Conservation (phyloP, 1,140 invertebrate species). For the Zaprionus camerounensis region DNA sequence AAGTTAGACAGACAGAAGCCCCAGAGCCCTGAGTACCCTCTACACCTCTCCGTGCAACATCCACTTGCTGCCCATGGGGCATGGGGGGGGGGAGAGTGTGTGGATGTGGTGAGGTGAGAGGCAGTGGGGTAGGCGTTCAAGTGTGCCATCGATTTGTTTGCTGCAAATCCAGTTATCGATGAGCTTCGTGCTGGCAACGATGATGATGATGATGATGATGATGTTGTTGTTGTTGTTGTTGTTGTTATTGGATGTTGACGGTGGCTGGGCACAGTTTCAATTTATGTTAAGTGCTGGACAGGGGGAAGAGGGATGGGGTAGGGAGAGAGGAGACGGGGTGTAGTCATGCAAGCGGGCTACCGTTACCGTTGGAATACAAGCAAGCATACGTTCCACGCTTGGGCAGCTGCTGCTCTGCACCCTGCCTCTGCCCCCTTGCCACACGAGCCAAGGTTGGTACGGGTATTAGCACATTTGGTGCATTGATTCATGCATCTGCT, state of each 20-base stretch:
- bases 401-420: neutral
- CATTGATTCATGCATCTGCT: constrained; percentile 63
- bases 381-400: constrained; percentile 43
- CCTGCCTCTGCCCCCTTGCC: neutral
- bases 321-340: neutral
- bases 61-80: too few species aligned
- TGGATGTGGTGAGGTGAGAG: too few species aligned
- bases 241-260: constrained; percentile 26
- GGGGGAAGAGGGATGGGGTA: neutral
- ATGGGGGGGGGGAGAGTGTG: too few species aligned
- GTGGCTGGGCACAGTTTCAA: constrained; percentile 66
- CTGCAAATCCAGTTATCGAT: constrained; percentile 79
- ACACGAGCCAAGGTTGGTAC: neutral
- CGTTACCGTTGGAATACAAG: constrained; percentile 4
- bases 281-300: constrained; percentile 68
- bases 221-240: constrained; percentile 14
- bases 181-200: constrained; percentile 39
- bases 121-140: constrained; percentile 23
- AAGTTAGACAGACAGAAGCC: constrained; percentile 51
- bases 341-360: neutral
- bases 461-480: constrained; percentile 49
- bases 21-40: neutral
- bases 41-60: too few species aligned
- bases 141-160: constrained; percentile 70
- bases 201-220: constrained; percentile 29